Percentiles rank a stretch among this genome's conserved stretches.
Conservation (phyloP, 2,797 vertebrate genomes). For the Glyptemys insculpta region DNA sequence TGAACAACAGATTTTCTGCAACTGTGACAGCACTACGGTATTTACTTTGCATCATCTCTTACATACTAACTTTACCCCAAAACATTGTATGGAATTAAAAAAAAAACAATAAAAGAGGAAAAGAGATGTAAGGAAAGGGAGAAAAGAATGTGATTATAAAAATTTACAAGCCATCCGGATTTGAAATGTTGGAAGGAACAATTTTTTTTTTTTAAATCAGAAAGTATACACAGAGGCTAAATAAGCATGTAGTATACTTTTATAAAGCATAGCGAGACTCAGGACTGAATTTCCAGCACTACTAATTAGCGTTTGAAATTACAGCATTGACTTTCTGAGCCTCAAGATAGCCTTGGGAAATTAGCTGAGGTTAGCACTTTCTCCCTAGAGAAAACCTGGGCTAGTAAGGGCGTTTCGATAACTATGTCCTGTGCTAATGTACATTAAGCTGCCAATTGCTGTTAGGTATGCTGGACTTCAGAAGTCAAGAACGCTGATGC, state of each 20-base stretch:
- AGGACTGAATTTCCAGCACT: not conserved
- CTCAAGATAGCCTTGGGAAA: not conserved
- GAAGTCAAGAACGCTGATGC: not conserved
- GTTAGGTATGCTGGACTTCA: not conserved
- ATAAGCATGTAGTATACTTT: not conserved
- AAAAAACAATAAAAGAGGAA: not conserved
- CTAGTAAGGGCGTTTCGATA: accelerated
- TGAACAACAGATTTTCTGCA: not conserved
- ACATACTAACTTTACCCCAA: not conserved
- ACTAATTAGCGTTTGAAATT: not conserved
- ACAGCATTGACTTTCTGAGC: not conserved
- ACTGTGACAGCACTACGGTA: not conserved
- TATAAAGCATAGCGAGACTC: not conserved
- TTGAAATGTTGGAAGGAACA: not conserved
- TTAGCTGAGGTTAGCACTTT: not conserved
- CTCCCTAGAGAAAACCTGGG: not conserved
- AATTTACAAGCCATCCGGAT: not conserved
- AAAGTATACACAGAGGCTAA: not conserved
- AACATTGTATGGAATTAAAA: not conserved
- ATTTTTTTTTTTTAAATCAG: not conserved
- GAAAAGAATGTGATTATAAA: not conserved
- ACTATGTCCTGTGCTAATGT: not conserved
- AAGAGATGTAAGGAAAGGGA: not conserved
- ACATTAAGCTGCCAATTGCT: not conserved
- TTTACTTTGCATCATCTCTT: not conserved